Evolutionary conservation across 2,113 vertebrate genomes (phyloP).

Genomic region (Mionectes macconnelli): DNA sequence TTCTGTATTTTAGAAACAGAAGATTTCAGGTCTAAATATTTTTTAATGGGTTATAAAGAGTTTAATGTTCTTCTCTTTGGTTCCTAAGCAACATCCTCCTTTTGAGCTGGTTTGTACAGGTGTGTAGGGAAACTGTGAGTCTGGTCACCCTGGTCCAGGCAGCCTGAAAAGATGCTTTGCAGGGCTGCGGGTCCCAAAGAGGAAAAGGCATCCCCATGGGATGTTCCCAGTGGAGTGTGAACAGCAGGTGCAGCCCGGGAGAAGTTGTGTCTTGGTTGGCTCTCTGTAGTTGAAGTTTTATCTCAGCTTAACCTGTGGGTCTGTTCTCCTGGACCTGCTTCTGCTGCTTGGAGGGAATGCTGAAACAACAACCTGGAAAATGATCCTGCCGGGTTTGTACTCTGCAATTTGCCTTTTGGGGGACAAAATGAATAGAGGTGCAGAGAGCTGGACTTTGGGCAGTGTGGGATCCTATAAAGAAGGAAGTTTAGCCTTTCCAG

Average conservation of each 20-base stretch:
- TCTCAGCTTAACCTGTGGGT: not conserved
- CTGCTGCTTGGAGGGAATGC: not conserved
- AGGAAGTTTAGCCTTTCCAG: not conserved
- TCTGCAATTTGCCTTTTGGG: not conserved
- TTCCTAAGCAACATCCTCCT: not conserved
- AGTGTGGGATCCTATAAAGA: not conserved
- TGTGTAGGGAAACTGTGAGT: not conserved
- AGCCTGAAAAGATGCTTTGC: not conserved
- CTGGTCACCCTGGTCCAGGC: not conserved
- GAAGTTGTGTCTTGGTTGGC: not conserved
- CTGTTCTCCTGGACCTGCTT: not conserved
- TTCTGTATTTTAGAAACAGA: not conserved
- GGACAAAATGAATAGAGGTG: not conserved
- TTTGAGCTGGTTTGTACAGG: not conserved
- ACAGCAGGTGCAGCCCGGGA: fast-evolving
- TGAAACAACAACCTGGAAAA: not conserved
- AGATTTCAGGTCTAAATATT: not conserved
- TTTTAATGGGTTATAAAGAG: not conserved
- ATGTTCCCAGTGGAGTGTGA: not conserved
- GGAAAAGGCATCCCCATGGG: not conserved
- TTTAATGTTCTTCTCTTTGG: not conserved
- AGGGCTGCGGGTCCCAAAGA: fast-evolving
- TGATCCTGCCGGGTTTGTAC: not conserved
- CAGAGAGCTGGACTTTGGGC: not conserved
- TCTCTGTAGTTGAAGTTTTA: not conserved